These are phyloP conservation scores for Redunca redunca DNA, from an alignment of 2,113 vertebrate genomes.

Conservation along the genomic window DNA sequence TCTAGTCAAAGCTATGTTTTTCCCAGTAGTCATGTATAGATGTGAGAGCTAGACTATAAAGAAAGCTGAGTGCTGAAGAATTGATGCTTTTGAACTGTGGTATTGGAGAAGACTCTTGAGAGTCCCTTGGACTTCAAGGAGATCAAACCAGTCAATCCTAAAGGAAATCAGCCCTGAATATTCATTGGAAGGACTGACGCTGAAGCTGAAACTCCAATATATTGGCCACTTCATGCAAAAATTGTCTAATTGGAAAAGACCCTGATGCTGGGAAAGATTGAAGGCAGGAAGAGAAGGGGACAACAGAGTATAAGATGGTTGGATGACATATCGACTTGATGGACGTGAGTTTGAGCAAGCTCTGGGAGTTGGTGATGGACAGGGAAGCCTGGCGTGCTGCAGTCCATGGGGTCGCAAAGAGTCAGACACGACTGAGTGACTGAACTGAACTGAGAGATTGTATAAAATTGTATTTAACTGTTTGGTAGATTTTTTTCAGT, in stretches of 20 bases:
- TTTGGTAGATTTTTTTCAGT: not conserved
- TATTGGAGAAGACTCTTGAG: not conserved
- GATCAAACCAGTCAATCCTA: not conserved
- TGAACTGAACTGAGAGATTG: not conserved
- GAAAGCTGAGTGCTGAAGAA: not conserved
- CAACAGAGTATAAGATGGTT: not conserved
- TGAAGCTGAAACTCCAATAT: not conserved
- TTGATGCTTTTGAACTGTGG: not conserved
- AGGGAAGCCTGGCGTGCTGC: not conserved
- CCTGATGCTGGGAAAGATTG: not conserved
- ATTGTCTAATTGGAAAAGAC: not conserved
- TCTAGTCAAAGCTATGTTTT: not conserved
- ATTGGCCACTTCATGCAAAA: not conserved
- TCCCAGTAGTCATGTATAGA: not conserved
- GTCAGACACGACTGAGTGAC: fast-evolving
- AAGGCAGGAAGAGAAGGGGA: not conserved
- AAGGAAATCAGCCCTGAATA: not conserved
- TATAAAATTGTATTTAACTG: not conserved
- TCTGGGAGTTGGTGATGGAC: not conserved
- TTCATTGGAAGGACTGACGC: not conserved
- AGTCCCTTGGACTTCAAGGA: not conserved
- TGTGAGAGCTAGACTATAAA: not conserved
- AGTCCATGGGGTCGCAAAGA: not conserved
- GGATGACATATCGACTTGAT: not conserved
- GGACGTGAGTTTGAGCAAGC: not conserved